These are phyloP conservation scores for Chauna torquata DNA, from an alignment of 2,113 vertebrate genomes.

Conservation along the genomic window DNA sequence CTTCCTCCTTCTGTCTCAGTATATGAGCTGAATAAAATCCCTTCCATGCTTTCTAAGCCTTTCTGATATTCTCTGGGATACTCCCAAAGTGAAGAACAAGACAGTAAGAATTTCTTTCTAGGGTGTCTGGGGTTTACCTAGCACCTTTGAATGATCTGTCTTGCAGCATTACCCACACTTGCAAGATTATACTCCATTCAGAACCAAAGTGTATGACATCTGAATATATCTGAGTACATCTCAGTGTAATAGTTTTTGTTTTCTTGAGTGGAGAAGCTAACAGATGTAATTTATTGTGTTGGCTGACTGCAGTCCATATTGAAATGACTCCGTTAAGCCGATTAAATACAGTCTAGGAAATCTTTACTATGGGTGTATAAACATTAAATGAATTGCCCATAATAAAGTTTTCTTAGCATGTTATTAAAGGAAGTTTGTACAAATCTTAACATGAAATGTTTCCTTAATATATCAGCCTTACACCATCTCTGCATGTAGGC, in stretches of 20 bases:
- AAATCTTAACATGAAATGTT: background rate
- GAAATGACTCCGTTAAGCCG: background rate
- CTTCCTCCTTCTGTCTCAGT: background rate
- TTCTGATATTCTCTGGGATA: background rate
- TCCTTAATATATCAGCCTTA: background rate
- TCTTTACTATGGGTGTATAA: background rate
- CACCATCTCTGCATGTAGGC: background rate
- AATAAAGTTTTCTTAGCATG: background rate
- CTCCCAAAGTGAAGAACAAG: background rate
- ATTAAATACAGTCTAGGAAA: background rate
- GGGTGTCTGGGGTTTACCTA: background rate
- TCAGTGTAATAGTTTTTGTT: background rate
- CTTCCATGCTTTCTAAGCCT: background rate
- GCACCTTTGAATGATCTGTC: background rate
- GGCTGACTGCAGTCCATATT: background rate
- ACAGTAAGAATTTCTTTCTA: background rate
- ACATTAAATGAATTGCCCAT: background rate
- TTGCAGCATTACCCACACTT: background rate
- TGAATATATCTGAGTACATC: background rate
- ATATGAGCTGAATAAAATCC: background rate
- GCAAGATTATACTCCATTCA: background rate
- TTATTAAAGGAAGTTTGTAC: background rate
- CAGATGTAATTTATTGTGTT: background rate
- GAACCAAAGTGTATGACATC: background rate
- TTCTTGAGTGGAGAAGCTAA: background rate